phyloP scores from a whole-genome alignment of 2,888 invertebrate species.

The Dolomedes plantarius region DNA sequence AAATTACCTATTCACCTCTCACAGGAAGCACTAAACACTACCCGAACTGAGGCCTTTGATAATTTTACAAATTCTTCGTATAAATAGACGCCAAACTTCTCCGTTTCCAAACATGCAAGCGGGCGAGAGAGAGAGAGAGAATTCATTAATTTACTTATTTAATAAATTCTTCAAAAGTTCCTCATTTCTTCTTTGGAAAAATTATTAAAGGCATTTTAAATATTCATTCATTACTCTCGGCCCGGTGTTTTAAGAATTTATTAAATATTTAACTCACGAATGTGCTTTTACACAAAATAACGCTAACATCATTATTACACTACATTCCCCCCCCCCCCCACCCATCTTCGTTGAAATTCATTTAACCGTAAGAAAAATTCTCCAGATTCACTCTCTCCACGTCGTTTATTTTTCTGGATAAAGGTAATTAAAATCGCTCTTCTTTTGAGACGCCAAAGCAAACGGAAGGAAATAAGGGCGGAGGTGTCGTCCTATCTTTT shows the following conservation, averaged over 20 bases:
- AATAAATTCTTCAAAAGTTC: too few species aligned
- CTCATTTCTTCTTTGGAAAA: too few species aligned
- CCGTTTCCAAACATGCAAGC: too few species aligned
- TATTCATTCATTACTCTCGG: background rate
- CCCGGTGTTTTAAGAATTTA: background rate
- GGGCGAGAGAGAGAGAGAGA: too few species aligned
- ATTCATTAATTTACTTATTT: too few species aligned
- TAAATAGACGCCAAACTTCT: too few species aligned
- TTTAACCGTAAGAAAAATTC: background rate
- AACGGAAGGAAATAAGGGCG: background rate
- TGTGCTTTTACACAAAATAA: background rate
- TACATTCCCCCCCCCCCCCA: background rate
- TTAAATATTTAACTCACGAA: background rate
- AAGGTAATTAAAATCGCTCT: background rate
- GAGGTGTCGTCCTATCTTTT: background rate
- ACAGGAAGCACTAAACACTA: too few species aligned
- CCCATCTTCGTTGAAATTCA: background rate
- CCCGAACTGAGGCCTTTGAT: too few species aligned
- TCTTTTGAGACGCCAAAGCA: background rate
- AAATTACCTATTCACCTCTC: too few species aligned
- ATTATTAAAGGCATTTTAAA: too few species aligned
- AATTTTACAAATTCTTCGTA: too few species aligned
- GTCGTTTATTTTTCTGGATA: background rate
- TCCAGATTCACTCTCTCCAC: too few species aligned
- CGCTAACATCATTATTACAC: background rate